phyloP scores from a whole-genome alignment of 2,113 vertebrate genomes.

The Leucosticte australis region DNA sequence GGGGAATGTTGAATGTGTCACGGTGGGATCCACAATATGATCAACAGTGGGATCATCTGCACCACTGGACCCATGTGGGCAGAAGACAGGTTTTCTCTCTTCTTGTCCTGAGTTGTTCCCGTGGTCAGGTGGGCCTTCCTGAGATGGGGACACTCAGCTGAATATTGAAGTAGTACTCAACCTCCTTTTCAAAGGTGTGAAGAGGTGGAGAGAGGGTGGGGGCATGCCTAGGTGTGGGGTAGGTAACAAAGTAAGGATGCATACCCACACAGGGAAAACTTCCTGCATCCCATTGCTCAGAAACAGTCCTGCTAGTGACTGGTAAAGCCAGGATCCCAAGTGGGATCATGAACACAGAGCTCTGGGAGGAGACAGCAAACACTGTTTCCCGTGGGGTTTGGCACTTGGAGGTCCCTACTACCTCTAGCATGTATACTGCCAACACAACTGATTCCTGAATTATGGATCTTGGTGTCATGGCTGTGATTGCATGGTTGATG shows the following conservation, averaged over 20 bases:
- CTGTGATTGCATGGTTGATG: background rate
- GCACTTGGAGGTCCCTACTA: background rate
- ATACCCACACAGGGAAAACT: background rate
- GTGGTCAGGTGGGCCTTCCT: background rate
- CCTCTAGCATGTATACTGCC: background rate
- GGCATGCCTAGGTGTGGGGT: background rate
- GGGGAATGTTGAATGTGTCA: background rate
- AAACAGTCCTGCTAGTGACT: background rate
- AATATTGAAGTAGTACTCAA: background rate
- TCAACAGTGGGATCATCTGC: background rate
- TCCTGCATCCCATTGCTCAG: background rate
- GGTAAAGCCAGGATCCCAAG: background rate
- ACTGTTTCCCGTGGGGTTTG: rapidly evolving
- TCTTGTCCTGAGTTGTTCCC: background rate
- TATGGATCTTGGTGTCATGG: background rate
- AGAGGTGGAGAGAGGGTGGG: background rate
- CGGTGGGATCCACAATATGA: background rate
- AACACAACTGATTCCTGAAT: background rate
- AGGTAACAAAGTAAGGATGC: background rate
- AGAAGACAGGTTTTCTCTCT: background rate
- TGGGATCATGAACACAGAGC: background rate
- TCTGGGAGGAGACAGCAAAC: background rate
- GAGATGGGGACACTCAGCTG: background rate
- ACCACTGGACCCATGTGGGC: background rate
- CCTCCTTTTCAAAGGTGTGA: background rate